Conservation (phyloP, 1,140 invertebrate genomes). For the Scaptodrosophila lebanonensis region DNA sequence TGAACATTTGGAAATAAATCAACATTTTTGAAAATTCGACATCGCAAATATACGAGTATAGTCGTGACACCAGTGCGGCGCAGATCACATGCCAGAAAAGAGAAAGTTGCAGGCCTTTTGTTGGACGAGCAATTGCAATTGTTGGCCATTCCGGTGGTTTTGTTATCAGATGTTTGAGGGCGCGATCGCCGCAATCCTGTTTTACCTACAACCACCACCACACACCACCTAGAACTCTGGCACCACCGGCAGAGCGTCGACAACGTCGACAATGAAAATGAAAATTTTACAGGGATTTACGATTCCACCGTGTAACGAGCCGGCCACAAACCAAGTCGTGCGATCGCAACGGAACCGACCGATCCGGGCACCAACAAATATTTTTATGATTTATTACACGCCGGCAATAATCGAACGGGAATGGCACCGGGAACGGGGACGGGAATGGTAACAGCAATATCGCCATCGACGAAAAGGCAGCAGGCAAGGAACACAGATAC, state of each 20-base stretch:
- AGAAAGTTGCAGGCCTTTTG: constrained; percentile 70
- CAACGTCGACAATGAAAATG: constrained; percentile 1
- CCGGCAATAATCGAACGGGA: constrained; percentile 63
- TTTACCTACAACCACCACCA: constrained; percentile 26
- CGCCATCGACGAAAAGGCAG: neutral
- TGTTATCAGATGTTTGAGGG: constrained; percentile 71
- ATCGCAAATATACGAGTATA: neutral
- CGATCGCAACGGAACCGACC: constrained; percentile 26
- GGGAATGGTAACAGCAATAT: neutral
- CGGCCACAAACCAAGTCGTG: constrained; percentile 10
- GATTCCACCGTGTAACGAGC: constrained; percentile 70
- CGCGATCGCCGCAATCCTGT: constrained; percentile 51
- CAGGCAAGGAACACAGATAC: neutral
- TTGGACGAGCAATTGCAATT: constrained; percentile 17
- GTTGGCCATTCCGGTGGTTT: constrained; percentile 66
- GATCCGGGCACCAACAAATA: constrained; percentile 49
- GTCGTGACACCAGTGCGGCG: constrained; percentile 22
- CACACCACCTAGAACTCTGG: too few species aligned
- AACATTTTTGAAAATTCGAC: constrained; percentile 55
- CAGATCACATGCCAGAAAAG: constrained; percentile 46
- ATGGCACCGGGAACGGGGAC: constrained; percentile 39
- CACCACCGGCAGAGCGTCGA: too few species aligned
- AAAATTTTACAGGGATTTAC: constrained; percentile 67
- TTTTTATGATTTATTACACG: constrained; percentile 75
- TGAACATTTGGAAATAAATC: constrained; percentile 58